A percentile compares a stretch with the other conserved stretches of the same genome.
Evolutionary conservation across 2,888 invertebrate genomes (phyloP).

Genomic region (Drosophila yooni): DNA sequence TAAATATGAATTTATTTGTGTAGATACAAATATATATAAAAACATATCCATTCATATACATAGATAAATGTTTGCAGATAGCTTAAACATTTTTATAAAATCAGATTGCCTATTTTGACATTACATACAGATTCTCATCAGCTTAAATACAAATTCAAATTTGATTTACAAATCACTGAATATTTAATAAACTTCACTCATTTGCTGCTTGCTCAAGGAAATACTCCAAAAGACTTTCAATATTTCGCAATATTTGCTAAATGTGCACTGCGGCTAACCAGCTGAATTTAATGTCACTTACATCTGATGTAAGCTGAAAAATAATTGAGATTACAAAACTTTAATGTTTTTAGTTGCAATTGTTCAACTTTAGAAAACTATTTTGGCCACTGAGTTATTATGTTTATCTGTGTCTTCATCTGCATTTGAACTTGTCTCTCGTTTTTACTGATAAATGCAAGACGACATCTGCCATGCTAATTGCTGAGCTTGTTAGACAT

Average conservation of each 20-base stretch:
- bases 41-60: neutral
- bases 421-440: conserved; percentile 7
- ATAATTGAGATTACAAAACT: conserved; percentile 6
- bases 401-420: conserved; percentile 23
- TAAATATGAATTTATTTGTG: neutral
- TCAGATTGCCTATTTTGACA: neutral
- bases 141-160: neutral
- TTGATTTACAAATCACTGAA: neutral
- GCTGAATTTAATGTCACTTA: conserved; percentile 4
- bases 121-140: neutral
- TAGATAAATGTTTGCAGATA: neutral
- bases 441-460: conserved; percentile 21
- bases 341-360: neutral
- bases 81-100: neutral
- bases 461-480: conserved; percentile 58
- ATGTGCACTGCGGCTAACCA: neutral
- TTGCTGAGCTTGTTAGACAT: conserved; percentile 76
- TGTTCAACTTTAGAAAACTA: neutral
- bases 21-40: neutral
- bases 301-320: neutral
- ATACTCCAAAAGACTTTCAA: neutral
- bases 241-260: neutral
- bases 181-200: neutral
- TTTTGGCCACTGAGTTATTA: conserved; percentile 10
- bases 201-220: neutral